A percentile compares a stretch with the other conserved stretches of the same genome.
Evolutionary conservation across 2,797 vertebrate genomes (phyloP).

Genomic region (Bucorvus abyssinicus): DNA sequence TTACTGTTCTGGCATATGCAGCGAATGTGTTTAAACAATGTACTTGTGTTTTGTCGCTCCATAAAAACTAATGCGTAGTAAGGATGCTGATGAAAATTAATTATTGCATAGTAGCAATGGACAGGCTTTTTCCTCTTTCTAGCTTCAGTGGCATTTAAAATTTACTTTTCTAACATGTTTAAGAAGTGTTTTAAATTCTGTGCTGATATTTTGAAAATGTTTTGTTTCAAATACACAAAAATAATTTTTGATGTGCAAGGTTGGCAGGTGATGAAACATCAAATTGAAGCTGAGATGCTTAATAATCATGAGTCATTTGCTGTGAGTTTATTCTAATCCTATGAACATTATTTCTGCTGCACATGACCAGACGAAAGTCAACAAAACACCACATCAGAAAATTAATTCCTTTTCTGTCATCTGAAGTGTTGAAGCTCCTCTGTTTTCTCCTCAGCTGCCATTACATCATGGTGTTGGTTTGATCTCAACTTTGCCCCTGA

Average conservation of each 20-base stretch:
- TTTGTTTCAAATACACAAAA: conserved; percentile 68
- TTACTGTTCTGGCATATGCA: conserved; percentile 53
- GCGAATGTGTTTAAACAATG: conserved; percentile 75
- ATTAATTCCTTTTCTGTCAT: conserved; percentile 51
- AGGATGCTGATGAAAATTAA: conserved; percentile 69
- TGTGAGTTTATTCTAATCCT: conserved; percentile 53
- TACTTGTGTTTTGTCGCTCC: conserved; percentile 64
- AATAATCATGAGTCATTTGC: conserved; percentile 36
- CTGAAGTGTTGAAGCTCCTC: not conserved
- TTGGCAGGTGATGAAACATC: conserved; percentile 55
- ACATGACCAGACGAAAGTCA: conserved; percentile 56
- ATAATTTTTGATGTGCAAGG: conserved; percentile 32
- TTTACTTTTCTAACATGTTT: conserved; percentile 62
- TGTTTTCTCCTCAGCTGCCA: not conserved
- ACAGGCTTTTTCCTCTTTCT: conserved; percentile 12
- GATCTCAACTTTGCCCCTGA: not conserved
- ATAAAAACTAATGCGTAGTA: conserved; percentile 72
- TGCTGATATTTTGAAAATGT: conserved; percentile 62
- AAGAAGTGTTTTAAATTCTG: conserved; percentile 60
- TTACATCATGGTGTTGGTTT: not conserved
- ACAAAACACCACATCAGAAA: conserved; percentile 52
- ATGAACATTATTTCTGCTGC: conserved; percentile 35
- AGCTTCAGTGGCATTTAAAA: conserved; percentile 54
- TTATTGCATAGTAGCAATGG: conserved; percentile 70
- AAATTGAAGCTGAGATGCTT: conserved; percentile 47